Percentiles rank a stretch among this genome's conserved stretches.
Evolutionary conservation across 2,113 vertebrate genomes (phyloP).

Genomic region (Cricetomys ansorgei): DNA sequence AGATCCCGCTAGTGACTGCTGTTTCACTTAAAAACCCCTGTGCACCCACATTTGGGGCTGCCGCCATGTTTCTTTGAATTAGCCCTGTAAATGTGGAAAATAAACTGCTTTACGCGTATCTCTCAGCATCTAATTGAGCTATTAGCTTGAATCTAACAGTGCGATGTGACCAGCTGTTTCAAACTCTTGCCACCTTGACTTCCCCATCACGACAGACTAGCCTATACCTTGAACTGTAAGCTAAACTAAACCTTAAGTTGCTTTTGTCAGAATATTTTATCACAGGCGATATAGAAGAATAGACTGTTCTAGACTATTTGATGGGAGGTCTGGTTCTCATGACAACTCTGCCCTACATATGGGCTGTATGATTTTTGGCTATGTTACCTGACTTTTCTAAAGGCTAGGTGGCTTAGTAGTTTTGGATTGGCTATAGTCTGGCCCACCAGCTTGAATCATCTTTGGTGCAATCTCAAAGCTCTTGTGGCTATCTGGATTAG

Average conservation of each 20-base stretch:
- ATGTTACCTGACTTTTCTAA: neutral
- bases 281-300: neutral
- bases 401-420: neutral
- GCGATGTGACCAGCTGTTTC: neutral
- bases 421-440: neutral
- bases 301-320: neutral
- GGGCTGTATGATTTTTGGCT: constrained; percentile 49
- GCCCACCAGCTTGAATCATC: neutral
- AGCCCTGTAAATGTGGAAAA: no score
- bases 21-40: no score
- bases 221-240: neutral
- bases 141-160: no score
- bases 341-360: neutral
- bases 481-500: neutral
- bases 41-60: no score
- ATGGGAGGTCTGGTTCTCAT: constrained; percentile 48
- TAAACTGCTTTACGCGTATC: no score
- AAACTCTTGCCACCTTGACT: neutral
- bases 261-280: neutral
- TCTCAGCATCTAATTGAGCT: no score
- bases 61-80: no score
- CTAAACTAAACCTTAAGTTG: neutral
- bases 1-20: no score
- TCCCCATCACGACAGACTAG: no score
- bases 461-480: neutral